Evolutionary conservation across 2,113 vertebrate genomes (phyloP), one percentile per base, ranked within the genome.

Genomic region (Eolophus roseicapilla): DNA sequence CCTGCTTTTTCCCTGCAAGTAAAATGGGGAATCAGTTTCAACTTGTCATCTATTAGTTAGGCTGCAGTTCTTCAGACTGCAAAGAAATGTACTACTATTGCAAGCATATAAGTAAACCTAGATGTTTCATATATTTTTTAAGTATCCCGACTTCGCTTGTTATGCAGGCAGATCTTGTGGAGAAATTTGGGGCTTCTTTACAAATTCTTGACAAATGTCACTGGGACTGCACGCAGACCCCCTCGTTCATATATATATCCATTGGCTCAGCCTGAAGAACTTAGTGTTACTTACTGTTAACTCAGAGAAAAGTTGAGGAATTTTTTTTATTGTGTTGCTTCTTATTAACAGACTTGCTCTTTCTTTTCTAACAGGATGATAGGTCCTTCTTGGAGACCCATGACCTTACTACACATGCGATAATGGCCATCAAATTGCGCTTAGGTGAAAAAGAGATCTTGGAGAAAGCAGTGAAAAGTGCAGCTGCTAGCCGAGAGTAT

Each of bases 361-460:
- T 52, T 71, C 23, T 50, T 86, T 50, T 47, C 41, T 70, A 28
- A 21, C 93, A 99, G 99, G 99, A 98, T 65, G 99, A 99, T 96
- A 97, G 97, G 50, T 96, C 97, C 28, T 96, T 98, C 92, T 90
- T 99, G 95, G 98, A 99, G 95, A 98, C 97, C 70, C 98, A 96
- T 0, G 98, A 98, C 71, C 98, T 99, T 17, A 98, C 98, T 6
- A 93, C 97, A 14, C 99, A 99, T 25, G 98, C 98, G 0, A 90
- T 96, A 24, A 98, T 99, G 97, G 99, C 99, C 35, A 82, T 99
- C 95, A 99, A 99, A 93, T 94, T 99, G 73, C 98, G 99, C 20
- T 95, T 99, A n/a, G 99, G 99, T 0, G 99, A 99, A 81, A 99
- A 99, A 93, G 98, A 99, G 97, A 99, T 99, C 94, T 97, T 99